These are phyloP conservation scores for Xiphydria camelus DNA, from an alignment of 2,888 invertebrate species.

Conservation along the genomic window DNA sequence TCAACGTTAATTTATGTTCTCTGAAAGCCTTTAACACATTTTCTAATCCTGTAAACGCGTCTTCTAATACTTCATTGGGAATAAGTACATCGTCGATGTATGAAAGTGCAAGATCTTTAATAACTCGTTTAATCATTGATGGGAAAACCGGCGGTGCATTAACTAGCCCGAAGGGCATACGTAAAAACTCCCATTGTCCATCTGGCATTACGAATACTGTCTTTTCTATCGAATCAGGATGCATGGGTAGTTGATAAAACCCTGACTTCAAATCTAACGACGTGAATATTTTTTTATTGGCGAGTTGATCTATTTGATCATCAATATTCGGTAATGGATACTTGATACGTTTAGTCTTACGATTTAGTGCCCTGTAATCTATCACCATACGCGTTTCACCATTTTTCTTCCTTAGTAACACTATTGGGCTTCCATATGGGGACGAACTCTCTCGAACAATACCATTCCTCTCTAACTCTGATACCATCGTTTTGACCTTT, in stretches of 20 bases:
- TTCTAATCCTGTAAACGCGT: slow-evolving; percentile 25
- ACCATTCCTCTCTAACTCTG: slow-evolving; percentile 20
- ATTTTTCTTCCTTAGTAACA: slow-evolving; percentile 33
- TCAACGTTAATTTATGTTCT: slow-evolving; percentile 27
- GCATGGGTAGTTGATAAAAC: slow-evolving; percentile 47
- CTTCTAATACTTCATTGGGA: slow-evolving; percentile 20
- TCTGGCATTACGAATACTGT: slow-evolving; percentile 51
- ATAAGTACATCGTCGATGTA: slow-evolving; percentile 37
- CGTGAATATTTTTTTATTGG: slow-evolving; percentile 35
- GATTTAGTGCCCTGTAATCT: slow-evolving; percentile 40
- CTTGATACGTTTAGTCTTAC: slow-evolving; percentile 38
- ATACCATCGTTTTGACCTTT: slow-evolving; percentile 19
- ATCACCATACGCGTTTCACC: slow-evolving; percentile 29
- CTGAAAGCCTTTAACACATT: slow-evolving; percentile 22
- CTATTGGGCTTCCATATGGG: slow-evolving; percentile 29
- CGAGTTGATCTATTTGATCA: slow-evolving; percentile 43
- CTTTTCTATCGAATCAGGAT: slow-evolving; percentile 35
- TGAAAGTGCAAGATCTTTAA: slow-evolving; percentile 22
- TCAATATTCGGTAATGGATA: slow-evolving; percentile 50
- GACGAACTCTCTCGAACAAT: slow-evolving; percentile 27
- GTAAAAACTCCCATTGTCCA: slow-evolving; percentile 48
- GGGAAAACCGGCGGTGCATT: slow-evolving; percentile 52
- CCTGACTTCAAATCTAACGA: slow-evolving; percentile 43
- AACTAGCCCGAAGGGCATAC: slow-evolving; percentile 49
- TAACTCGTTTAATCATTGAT: slow-evolving; percentile 36